Evolutionary conservation across 2,797 vertebrate genomes (phyloP), one percentile per base, ranked within the genome.

Genomic region (Pipistrellus pygmaeus): DNA sequence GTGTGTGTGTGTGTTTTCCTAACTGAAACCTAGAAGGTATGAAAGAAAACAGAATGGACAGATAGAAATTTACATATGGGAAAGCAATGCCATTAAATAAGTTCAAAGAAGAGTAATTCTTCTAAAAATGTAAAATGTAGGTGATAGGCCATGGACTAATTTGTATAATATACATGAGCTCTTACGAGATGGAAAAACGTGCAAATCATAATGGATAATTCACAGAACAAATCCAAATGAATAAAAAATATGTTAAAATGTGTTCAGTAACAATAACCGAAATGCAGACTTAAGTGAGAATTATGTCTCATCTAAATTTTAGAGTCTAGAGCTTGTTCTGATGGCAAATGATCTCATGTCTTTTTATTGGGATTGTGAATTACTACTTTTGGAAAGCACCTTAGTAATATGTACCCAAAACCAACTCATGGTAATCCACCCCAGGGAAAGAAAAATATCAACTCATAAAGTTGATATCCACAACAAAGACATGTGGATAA

Each of bases 271-370:
- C 18, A 76, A 2, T 72, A 60, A 84, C 17, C 32, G 11, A 57
- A 93, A 88, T 38, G 12, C 11, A 82, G 20, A 94, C 15, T 77
- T 68, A 90, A 77, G 20, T 77, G 57, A 73, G 51, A 92, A 51
- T 84, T 71, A 23, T 32, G 53, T 66, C 18, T 32, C 53, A 80
- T 27, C 25, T 91, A 60, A 78, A 41, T 72, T 77, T 57, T 55
- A 53, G 27, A 53, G 35, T 72, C 57, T 72, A 68, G 1, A 89
- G 12, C 13, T 82, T 57, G 75, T 80, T 69, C 44, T 30, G 2
- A 57, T 30, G 53, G 48, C 62, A 91, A 77, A 48, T 14, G 5
- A 41, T 53, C 11, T 53, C 30, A 57, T 25, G 27, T 46, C 27
- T 46, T 81, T 10, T 64, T n/a, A 51, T 17, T 38, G 17, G 17